These are phyloP conservation scores for Mesorhabditis belari DNA, from an alignment of 2,888 invertebrate species.

Conservation along the genomic window DNA sequence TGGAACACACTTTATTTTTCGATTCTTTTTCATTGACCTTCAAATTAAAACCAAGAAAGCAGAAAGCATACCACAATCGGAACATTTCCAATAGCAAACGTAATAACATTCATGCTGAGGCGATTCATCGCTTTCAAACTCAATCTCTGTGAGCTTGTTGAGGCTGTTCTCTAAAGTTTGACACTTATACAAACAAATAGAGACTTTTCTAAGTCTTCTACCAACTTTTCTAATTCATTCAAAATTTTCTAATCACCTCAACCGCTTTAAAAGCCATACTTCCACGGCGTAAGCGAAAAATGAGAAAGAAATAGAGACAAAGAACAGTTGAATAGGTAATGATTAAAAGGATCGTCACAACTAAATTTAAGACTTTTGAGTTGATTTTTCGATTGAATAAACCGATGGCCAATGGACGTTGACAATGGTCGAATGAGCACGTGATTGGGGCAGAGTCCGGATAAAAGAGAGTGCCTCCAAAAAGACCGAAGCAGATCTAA, in stretches of 20 bases:
- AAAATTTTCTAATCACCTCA: too few species aligned
- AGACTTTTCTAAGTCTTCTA: too few species aligned
- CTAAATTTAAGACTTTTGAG: not conserved
- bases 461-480: conserved; percentile 45
- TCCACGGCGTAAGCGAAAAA: not conserved
- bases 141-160: not conserved
- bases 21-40: too few species aligned
- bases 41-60: too few species aligned
- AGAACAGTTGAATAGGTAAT: not conserved
- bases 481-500: conserved; percentile 39
- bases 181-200: too few species aligned
- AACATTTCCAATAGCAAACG: conserved; percentile 34
- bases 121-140: conserved; percentile 32
- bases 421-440: conserved; percentile 37
- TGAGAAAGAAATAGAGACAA: not conserved
- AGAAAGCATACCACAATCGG: conserved; percentile 34
- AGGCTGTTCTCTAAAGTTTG: not conserved
- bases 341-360: not conserved
- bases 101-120: conserved; percentile 37
- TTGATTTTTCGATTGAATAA: conserved; percentile 11
- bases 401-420: conserved; percentile 36
- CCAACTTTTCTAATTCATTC: too few species aligned
- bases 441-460: conserved; percentile 40
- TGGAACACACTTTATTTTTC: not conserved
- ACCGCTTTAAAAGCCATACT: too few species aligned